phyloP scores from a whole-genome alignment of 2,797 vertebrate genomes.

The Propithecus deckenii region DNA sequence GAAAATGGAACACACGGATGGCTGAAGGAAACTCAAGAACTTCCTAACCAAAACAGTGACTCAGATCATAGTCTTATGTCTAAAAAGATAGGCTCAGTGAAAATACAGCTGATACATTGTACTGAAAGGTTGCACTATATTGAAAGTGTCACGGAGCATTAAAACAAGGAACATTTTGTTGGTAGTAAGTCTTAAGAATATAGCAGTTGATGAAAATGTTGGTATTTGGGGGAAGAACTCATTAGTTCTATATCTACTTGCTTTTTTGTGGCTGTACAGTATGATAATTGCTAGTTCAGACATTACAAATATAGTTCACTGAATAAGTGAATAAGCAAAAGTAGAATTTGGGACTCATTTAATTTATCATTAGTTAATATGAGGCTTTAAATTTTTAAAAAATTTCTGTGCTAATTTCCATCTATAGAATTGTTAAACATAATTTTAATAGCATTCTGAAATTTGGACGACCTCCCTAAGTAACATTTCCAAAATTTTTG shows the following conservation, averaged over 20 bases:
- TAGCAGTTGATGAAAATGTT: neutral
- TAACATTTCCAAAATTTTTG: neutral
- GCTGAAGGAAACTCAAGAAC: neutral
- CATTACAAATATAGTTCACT: neutral
- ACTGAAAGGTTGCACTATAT: neutral
- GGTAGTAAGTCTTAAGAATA: neutral
- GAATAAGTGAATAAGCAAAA: neutral
- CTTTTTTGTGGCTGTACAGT: neutral
- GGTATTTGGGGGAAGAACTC: neutral
- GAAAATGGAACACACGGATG: neutral
- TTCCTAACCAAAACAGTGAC: constrained; percentile 21
- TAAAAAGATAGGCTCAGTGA: neutral
- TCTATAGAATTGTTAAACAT: neutral
- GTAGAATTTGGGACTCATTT: neutral
- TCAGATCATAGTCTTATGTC: neutral
- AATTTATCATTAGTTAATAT: neutral
- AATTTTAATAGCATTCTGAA: constrained; percentile 28
- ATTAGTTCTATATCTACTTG: neutral
- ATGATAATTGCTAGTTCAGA: neutral
- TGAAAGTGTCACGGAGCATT: neutral
- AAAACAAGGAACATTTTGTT: constrained; percentile 16
- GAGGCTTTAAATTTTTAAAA: neutral
- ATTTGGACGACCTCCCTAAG: neutral
- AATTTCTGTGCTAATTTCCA: neutral
- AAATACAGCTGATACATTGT: neutral